A percentile compares a stretch with the other conserved stretches of the same genome.
phyloP scores from a whole-genome alignment of 2,888 invertebrate species.

The Epiblema foenella region DNA sequence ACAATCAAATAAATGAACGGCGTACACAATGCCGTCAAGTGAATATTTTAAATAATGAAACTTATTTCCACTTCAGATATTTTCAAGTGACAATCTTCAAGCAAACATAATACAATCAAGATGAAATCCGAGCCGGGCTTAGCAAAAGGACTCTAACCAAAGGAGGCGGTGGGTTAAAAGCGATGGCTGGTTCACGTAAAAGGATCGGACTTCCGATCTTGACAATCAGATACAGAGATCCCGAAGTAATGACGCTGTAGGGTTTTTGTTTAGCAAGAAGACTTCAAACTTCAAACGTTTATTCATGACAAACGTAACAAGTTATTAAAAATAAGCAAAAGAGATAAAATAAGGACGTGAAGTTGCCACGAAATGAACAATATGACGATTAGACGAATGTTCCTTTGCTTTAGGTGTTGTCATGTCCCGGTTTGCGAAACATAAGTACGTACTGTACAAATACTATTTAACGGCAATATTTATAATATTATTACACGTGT shows the following conservation, averaged over 20 bases:
- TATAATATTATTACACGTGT: too few relatives aligned
- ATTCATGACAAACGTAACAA: too few relatives aligned
- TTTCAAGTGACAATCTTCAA: not conserved
- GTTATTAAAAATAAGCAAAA: too few relatives aligned
- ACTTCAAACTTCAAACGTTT: too few relatives aligned
- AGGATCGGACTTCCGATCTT: slow-evolving; percentile 34
- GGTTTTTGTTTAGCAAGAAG: not conserved
- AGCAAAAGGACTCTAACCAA: slow-evolving; percentile 5
- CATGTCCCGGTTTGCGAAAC: too few relatives aligned
- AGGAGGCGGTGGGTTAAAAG: slow-evolving; percentile 14
- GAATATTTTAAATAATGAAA: slow-evolving; percentile 7
- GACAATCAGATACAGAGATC: slow-evolving; percentile 23
- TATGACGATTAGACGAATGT: too few relatives aligned
- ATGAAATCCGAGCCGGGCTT: not conserved
- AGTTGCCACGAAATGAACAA: too few relatives aligned
- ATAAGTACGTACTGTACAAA: too few relatives aligned
- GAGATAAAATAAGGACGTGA: too few relatives aligned
- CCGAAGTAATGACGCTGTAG: not conserved
- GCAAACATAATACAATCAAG: slow-evolving; percentile 10
- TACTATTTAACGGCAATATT: too few relatives aligned
- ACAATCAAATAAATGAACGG: too few relatives aligned
- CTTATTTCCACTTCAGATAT: not conserved
- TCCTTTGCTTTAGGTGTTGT: too few relatives aligned
- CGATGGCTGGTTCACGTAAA: slow-evolving; percentile 16
- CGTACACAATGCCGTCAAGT: not conserved